A percentile compares a stretch with the other conserved stretches of the same genome.
phyloP scores from a whole-genome alignment of 1,140 invertebrate species.

The Calephelis nemesis region DNA sequence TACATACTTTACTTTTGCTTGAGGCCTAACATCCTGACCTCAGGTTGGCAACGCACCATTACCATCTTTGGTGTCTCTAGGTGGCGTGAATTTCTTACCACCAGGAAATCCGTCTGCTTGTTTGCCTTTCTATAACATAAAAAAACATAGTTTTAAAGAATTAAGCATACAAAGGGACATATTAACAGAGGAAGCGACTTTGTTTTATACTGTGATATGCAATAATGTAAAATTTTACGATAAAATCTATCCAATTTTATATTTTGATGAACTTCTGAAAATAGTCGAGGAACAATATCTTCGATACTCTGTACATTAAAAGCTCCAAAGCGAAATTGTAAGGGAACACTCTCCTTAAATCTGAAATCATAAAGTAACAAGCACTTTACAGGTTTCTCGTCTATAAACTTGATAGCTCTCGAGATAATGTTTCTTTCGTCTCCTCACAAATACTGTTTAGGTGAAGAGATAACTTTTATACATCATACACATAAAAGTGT shows the following conservation, averaged over 20 bases:
- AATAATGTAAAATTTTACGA: no score
- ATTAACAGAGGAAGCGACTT: no score
- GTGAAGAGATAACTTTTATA: not conserved
- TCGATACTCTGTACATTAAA: not conserved
- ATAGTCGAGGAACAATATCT: not conserved
- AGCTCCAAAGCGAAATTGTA: constrained; percentile 5
- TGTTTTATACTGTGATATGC: no score
- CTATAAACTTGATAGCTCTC: constrained; percentile 7
- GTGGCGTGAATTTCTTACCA: no score
- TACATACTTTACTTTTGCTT: no score
- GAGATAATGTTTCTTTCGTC: not conserved
- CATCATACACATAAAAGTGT: not conserved
- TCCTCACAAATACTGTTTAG: constrained; percentile 1
- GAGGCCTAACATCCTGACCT: no score
- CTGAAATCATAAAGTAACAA: constrained; percentile 8
- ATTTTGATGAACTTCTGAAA: not conserved
- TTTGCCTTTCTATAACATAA: no score
- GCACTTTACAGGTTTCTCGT: not conserved
- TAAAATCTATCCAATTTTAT: not conserved
- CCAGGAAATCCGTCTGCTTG: no score
- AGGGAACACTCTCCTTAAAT: constrained; percentile 3
- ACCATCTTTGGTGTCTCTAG: no score
- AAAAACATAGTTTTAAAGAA: no score
- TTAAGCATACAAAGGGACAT: no score
- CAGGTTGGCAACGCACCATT: no score